Evolutionary conservation across 2,797 vertebrate species (phyloP), one percentile per base, ranked within the genome.

Genomic region (Acanthurus lineatus): DNA sequence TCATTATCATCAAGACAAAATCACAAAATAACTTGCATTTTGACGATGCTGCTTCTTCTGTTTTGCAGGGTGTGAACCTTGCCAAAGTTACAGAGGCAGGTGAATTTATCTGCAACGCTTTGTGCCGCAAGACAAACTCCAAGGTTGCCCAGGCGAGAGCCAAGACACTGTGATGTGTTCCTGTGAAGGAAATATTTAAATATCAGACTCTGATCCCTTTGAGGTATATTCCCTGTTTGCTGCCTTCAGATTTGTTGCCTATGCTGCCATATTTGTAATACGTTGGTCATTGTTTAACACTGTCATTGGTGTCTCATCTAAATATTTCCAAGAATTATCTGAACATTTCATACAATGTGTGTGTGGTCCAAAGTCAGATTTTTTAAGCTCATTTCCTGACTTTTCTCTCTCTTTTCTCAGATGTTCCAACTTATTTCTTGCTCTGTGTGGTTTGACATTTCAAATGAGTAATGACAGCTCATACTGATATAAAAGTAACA

Each of bases 111-210:
- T 99, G 97, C 91, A 94, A 87, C 72, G 95, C 95, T 83, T 94
- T 98, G 83, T 91, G 92, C 73, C 96, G 96, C 89, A 94, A 94
- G 79, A 98, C 97, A 71, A 97, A 96, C 89, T 99, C 97, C 40
- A 99, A 96, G 89, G 97, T 99, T 56, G 95, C 97, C 66, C 95
- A 92, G 77, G 97, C 97, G 68, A 95, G 88, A 77, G 89, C 91
- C 87, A 88, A 1, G 71, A 73, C 78, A 51, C 93, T 89, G 64
- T 76, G 76, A 89, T 54, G 48, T 57, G 20, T 61, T 62, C 77
- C 40, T 69, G 3, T 47, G 10, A 47, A 48, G 60, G 22, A 75
- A 56, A 2, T 40, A 10, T 51, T 49, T n/a, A 2, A 10, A 25
- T 71, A 25, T 73, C n/a, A 70, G 38, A 59, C 25, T 72, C 10